Evolutionary conservation across 2,797 vertebrate species (phyloP), one percentile per base, ranked within the genome.

Genomic region (Rhodeus uyekii): DNA sequence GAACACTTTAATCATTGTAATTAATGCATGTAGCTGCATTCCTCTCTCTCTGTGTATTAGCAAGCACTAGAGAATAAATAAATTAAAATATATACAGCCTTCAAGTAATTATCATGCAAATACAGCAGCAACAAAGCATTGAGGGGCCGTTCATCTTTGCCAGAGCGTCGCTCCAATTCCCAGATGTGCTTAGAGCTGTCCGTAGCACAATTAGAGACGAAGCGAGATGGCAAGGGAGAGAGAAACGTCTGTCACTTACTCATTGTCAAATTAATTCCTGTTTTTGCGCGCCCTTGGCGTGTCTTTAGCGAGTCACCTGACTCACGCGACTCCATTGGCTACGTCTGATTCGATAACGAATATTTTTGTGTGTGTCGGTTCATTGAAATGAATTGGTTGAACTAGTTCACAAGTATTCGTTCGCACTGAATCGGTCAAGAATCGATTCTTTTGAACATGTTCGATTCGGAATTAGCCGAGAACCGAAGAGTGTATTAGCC

Each of bases 231-330:
- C 81, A 87, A 87, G 86, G 87, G 76, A 89, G 90, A 87, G 93
- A 92, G 94, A 90, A 88, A 92, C 85, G 89, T 90, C 92, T 93
- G 92, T 93, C 94, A 93, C 92, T 95, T 95, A 95, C 93, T 96
- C 94, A 94, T 93, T 95, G 94, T 97, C 95, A 96, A 91, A 96
- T 97, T 96, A 96, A 96, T 96, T 96, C 95, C 89, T 48, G 10
- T 84, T 87, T 85, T 86, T 67, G 32, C 78, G 32, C 50, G 68
- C 82, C 85, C 90, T 91, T 93, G 91, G 92, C 87, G 92, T 29
- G 27, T 60, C 91, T 88, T 86, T 78, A 68, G 44, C 36, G 83
- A 93, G 91, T 95, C 94, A 93, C 90, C 88, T 86, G 90, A 89
- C 89, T 82, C 86, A 92, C 87, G 89, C 89, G 85, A 91, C 90